phyloP scores from a whole-genome alignment of 2,888 invertebrate genomes.

The Pristionchus maxplancki region DNA sequence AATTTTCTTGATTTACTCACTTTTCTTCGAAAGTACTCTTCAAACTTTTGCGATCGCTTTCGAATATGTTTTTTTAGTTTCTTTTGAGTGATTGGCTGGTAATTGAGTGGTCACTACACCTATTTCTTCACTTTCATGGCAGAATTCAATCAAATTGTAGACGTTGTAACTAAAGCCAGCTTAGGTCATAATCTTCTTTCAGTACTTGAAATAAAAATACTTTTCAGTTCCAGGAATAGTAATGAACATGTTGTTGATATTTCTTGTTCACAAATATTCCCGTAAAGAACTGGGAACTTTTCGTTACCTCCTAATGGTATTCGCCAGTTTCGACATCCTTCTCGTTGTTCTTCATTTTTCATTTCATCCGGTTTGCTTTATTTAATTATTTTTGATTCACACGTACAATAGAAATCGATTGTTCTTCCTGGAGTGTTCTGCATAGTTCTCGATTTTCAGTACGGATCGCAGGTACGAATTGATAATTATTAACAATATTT shows the following conservation, averaged over 20 bases:
- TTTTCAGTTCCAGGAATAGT: not conserved
- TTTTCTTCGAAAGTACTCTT: too few species aligned
- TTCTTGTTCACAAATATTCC: not conserved
- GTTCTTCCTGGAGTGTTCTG: not conserved
- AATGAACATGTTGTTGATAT: not conserved
- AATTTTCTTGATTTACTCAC: too few species aligned
- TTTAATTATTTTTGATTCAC: not conserved
- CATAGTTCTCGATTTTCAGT: not conserved
- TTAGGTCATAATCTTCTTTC: too few species aligned
- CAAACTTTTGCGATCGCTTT: too few species aligned
- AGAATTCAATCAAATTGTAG: too few species aligned
- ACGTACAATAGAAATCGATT: not conserved
- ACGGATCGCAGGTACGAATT: not conserved
- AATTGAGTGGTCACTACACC: too few species aligned
- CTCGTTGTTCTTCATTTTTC: not conserved
- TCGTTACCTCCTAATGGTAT: not conserved
- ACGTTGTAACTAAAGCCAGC: too few species aligned
- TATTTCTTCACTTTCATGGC: too few species aligned
- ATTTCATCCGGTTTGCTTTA: not conserved
- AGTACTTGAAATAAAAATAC: not conserved
- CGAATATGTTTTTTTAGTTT: too few species aligned
- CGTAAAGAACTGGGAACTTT: not conserved
- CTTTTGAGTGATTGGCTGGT: too few species aligned
- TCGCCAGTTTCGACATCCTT: not conserved
- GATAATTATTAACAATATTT: too few species aligned